A percentile compares a stretch with the other conserved stretches of the same genome.
phyloP scores from a whole-genome alignment of 2,888 invertebrate genomes.

The Brachylomia viminalis region DNA sequence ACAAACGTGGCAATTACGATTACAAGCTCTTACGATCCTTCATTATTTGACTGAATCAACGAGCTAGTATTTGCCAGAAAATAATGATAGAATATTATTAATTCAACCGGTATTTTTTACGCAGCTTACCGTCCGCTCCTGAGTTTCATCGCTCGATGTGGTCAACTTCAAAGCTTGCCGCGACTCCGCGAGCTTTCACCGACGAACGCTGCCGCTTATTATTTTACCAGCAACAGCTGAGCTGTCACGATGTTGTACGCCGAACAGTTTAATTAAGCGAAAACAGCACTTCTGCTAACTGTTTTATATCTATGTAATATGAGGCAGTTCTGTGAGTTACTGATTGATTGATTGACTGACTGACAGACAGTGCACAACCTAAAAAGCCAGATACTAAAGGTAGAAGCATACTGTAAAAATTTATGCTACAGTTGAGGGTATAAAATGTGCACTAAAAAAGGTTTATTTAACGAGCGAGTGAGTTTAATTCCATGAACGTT shows the following conservation, averaged over 20 bases:
- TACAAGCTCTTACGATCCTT: not conserved
- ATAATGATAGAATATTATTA: slow-evolving; percentile 30
- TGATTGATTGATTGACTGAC: slow-evolving; percentile 3
- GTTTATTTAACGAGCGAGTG: not conserved
- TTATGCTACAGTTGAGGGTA: not conserved
- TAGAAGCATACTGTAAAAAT: not conserved
- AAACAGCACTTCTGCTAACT: slow-evolving; percentile 29
- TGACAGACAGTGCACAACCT: not conserved
- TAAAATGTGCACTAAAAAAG: not conserved
- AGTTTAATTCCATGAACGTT: slow-evolving; percentile 16
- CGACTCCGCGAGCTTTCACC: slow-evolving; percentile 71
- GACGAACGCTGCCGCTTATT: slow-evolving; percentile 69
- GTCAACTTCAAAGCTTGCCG: slow-evolving; percentile 74
- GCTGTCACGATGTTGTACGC: slow-evolving; percentile 71
- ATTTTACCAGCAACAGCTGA: slow-evolving; percentile 65
- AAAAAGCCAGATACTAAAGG: not conserved
- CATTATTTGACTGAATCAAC: not conserved
- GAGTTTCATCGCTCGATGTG: slow-evolving; percentile 55
- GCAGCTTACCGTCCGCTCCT: slow-evolving; percentile 34
- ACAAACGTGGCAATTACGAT: not conserved
- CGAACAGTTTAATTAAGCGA: slow-evolving; percentile 69
- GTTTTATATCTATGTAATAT: slow-evolving; percentile 12
- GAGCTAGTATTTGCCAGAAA: slow-evolving; percentile 2
- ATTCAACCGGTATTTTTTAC: slow-evolving; percentile 32
- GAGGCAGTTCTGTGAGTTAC: not conserved